Evolutionary conservation across 2,888 invertebrate species (phyloP).

Genomic region (Hoplodrina ambigua): DNA sequence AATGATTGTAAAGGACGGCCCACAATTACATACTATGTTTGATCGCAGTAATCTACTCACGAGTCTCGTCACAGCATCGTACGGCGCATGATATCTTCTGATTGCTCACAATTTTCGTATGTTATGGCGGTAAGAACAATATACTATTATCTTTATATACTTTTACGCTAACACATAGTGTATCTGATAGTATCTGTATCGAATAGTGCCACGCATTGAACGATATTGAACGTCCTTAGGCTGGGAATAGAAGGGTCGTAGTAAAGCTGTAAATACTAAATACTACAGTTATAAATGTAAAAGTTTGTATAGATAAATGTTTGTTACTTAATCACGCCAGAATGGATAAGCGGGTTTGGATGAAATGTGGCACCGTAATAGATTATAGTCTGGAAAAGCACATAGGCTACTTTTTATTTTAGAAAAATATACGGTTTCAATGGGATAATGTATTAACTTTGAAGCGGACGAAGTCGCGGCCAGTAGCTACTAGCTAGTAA

Average conservation of each 20-base stretch:
- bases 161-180: slow-evolving; percentile 1
- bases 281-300: no score
- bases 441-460: no score
- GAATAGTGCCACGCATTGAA: slow-evolving; percentile 27
- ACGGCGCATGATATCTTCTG: background rate
- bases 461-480: no score
- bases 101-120: background rate
- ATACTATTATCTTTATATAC: background rate
- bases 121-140: slow-evolving; percentile 8
- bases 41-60: background rate
- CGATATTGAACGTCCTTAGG: slow-evolving; percentile 38
- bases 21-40: background rate
- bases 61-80: background rate
- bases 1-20: no score
- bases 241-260: background rate
- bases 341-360: no score
- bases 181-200: slow-evolving; percentile 16
- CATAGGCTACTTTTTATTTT: no score
- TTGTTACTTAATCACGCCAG: no score
- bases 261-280: background rate
- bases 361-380: no score
- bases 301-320: background rate
- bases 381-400: no score
- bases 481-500: no score
- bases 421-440: no score